phyloP scores from a whole-genome alignment of 2,888 invertebrate genomes.

The Ochropleura leucogaster region DNA sequence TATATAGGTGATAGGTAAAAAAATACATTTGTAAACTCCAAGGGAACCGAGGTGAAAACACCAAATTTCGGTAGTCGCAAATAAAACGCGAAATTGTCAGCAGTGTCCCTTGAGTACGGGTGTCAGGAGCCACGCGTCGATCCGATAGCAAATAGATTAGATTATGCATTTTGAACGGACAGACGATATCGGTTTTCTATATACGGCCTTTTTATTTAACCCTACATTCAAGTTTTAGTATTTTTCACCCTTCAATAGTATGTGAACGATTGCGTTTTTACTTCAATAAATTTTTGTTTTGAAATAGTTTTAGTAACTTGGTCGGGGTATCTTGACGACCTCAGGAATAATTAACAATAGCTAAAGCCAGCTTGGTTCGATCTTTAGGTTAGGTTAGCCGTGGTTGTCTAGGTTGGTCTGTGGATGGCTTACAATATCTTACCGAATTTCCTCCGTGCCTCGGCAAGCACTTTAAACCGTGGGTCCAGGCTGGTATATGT shows the following conservation, averaged over 20 bases:
- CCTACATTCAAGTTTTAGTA: slow-evolving; percentile 55
- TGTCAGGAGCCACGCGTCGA: slow-evolving; percentile 71
- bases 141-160: slow-evolving; percentile 73
- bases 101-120: slow-evolving; percentile 66
- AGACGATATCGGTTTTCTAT: slow-evolving; percentile 62
- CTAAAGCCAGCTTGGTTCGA: too few relatives aligned
- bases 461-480: too few relatives aligned
- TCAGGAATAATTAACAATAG: too few relatives aligned
- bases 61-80: slow-evolving; percentile 41
- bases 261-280: slow-evolving; percentile 37
- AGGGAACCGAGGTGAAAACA: slow-evolving; percentile 30
- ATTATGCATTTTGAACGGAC: slow-evolving; percentile 72
- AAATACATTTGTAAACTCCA: slow-evolving; percentile 26
- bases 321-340: neutral
- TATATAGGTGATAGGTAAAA: neutral
- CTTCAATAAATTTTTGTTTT: slow-evolving; percentile 2
- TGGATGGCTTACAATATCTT: too few relatives aligned
- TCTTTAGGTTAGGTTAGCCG: too few relatives aligned
- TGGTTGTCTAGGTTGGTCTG: too few relatives aligned
- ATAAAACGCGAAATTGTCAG: slow-evolving; percentile 72
- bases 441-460: too few relatives aligned
- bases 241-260: slow-evolving; percentile 48
- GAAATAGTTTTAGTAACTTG: neutral
- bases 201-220: slow-evolving; percentile 61
- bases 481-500: too few relatives aligned